Evolutionary conservation across 2,888 invertebrate species (phyloP).

Genomic region (Apotomis capreana): DNA sequence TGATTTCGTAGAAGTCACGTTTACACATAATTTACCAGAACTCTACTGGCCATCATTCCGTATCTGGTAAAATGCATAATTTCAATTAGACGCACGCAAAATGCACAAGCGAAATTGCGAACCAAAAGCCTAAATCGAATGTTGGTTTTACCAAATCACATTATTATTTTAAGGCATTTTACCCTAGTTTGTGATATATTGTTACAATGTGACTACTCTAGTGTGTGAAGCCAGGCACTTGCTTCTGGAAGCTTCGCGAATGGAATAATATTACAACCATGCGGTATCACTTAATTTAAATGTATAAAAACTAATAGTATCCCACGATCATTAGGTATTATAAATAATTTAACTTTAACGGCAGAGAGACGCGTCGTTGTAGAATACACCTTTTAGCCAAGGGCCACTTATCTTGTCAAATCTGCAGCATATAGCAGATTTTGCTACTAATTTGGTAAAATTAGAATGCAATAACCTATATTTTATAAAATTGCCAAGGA

Average conservation of each 20-base stretch:
- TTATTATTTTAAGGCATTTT: slow-evolving; percentile 26
- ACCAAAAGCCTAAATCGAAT: slow-evolving; percentile 12
- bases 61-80: too few relatives aligned
- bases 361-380: slow-evolving; percentile 1
- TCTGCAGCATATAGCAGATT: too few relatives aligned
- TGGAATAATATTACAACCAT: slow-evolving; percentile 51
- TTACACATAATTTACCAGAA: too few relatives aligned
- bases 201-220: slow-evolving; percentile 1
- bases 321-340: neutral
- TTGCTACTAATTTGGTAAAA: too few relatives aligned
- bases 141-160: slow-evolving; percentile 29
- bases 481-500: too few relatives aligned
- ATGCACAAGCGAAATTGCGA: too few relatives aligned
- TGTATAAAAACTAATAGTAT: neutral
- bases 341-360: neutral
- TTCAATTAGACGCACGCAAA: too few relatives aligned
- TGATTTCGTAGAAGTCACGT: too few relatives aligned
- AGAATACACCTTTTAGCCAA: neutral
- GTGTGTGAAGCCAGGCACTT: slow-evolving; percentile 50
- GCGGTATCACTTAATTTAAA: slow-evolving; percentile 42
- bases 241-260: slow-evolving; percentile 53
- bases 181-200: slow-evolving; percentile 20
- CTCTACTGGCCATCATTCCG: too few relatives aligned
- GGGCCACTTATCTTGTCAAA: neutral
- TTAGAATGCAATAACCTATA: too few relatives aligned